Evolutionary conservation across 64 coral and sea anemone species (phyloP).

Genomic region (Stichodactyla mertensii): DNA sequence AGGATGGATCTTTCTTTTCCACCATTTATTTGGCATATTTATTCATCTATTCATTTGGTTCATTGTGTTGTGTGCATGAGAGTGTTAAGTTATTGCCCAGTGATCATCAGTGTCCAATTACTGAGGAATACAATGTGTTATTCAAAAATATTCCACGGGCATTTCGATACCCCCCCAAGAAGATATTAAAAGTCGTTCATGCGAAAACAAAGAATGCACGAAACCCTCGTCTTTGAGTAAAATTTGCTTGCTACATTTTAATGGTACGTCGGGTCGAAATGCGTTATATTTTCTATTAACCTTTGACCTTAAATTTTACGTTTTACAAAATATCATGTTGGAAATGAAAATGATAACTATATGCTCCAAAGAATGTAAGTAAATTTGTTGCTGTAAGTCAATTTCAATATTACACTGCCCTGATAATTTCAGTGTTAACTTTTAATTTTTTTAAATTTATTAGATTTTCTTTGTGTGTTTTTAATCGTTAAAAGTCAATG

Average conservation of each 20-base stretch:
- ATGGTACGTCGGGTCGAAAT: background rate
- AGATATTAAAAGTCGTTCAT: background rate
- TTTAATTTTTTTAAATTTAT: too few species aligned
- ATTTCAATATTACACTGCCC: too few species aligned
- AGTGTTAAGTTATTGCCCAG: background rate
- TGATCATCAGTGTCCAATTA: background rate
- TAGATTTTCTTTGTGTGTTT: too few species aligned
- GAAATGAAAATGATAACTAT: background rate
- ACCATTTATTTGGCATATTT: background rate
- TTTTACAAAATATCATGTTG: constrained; percentile 9
- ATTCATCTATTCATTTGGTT: background rate
- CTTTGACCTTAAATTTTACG: background rate
- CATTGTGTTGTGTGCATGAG: background rate
- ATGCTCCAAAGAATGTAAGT: background rate
- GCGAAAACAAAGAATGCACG: background rate
- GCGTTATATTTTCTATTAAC: constrained; percentile 7
- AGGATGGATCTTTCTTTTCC: background rate
- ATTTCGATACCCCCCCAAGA: background rate
- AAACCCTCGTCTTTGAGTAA: background rate
- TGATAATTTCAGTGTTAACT: too few species aligned
- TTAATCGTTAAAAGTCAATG: background rate
- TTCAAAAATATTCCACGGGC: background rate
- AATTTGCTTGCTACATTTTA: background rate
- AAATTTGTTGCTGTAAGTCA: background rate
- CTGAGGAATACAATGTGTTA: background rate